Evolutionary conservation across 2,888 invertebrate species (phyloP).

Genomic region (Andrena trimmerana): DNA sequence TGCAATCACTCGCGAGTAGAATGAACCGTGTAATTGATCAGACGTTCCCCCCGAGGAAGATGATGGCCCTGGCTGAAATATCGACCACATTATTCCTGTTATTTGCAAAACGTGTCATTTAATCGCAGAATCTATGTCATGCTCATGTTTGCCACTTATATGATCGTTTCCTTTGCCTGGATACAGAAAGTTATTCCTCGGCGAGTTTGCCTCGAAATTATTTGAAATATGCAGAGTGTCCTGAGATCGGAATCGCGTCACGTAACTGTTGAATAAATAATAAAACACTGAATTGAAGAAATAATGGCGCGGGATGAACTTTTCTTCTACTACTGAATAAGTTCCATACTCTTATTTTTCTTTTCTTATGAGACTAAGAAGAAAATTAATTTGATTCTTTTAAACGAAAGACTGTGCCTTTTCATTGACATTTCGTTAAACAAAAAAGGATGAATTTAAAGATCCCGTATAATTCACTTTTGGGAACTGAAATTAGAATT

Average conservation of each 20-base stretch:
- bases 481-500: too few species aligned
- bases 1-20: conserved; percentile 41
- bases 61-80: conserved; percentile 25
- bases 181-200: neutral
- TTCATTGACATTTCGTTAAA: too few species aligned
- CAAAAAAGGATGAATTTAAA: too few species aligned
- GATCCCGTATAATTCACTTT: too few species aligned
- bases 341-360: too few species aligned
- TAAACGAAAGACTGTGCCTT: too few species aligned
- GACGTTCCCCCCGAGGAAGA: conserved; percentile 28
- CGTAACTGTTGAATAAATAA: too few species aligned
- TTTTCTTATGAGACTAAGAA: too few species aligned
- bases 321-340: too few species aligned
- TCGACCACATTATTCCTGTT: conserved; percentile 32
- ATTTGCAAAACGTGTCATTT: conserved; percentile 36
- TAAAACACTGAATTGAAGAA: too few species aligned
- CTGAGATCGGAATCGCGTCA: neutral
- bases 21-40: conserved; percentile 51
- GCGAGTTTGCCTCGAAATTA: neutral
- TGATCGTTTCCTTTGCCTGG: neutral
- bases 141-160: neutral
- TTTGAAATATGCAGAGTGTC: neutral
- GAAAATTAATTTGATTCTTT: too few species aligned
- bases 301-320: too few species aligned
- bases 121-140: conserved; percentile 12